A percentile compares a stretch with the other conserved stretches of the same genome.
These are phyloP conservation scores for Sapajus apella DNA, from an alignment of 2,113 vertebrate species.

Conservation along the genomic window DNA sequence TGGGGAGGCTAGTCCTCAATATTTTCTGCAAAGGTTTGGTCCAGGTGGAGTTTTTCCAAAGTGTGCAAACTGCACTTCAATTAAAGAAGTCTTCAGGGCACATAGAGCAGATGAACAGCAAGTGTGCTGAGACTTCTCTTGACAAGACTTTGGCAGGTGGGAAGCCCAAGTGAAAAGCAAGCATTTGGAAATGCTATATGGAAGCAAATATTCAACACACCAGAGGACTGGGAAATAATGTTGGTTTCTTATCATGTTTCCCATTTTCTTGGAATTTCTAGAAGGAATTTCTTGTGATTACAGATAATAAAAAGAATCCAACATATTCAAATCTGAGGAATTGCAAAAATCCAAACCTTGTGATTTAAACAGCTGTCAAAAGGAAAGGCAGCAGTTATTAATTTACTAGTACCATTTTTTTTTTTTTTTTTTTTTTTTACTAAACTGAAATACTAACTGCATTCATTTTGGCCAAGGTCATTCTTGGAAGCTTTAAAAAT, in stretches of 20 bases:
- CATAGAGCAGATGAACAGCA: constrained; percentile 61
- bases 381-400: background rate
- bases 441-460: background rate
- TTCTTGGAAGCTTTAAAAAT: constrained; percentile 39
- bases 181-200: constrained; percentile 66
- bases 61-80: constrained; percentile 75
- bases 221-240: background rate
- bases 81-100: constrained; percentile 78
- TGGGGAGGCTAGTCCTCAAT: constrained; percentile 64
- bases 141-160: constrained; percentile 56
- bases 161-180: constrained; percentile 66
- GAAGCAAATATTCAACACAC: constrained; percentile 72
- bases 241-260: background rate
- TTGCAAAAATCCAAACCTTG: background rate
- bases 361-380: background rate
- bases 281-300: background rate
- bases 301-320: background rate
- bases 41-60: constrained; percentile 69
- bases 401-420: background rate
- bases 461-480: constrained; percentile 34
- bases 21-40: constrained; percentile 60
- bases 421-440: background rate
- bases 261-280: constrained; percentile 53
- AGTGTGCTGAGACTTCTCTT: constrained; percentile 52
- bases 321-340: background rate